Base-by-base conservation (phyloP, 2,113 vertebrate species). In the Emydocephalus ijimae region DNA sequence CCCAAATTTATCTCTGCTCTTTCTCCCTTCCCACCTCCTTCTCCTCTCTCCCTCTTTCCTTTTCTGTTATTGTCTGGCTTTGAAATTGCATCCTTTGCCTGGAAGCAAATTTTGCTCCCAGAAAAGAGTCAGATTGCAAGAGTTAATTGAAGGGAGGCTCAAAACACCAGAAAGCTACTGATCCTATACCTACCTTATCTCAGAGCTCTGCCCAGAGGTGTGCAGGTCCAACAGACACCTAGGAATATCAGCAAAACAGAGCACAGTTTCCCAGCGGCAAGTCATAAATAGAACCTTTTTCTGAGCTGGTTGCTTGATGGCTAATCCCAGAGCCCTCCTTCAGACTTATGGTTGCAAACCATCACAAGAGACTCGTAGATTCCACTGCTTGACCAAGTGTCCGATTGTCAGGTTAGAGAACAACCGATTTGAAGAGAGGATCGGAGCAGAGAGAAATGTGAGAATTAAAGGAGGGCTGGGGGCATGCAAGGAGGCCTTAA, bases 281-380 rank as follows among this genome's bases (percentile, higher is more conserved):
- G 93, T 94, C 95, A 96, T 95, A 94, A 97, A 97, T 96, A 94
- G 85, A 91, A 95, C 96, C 94, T 97, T 95, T 96, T 93, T 91
- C 69, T 6, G 95, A 94, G 95, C 93, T 93, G 95, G 94, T 95
- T 95, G 94, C 92, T 92, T 94, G 93, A 91, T 94, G 96, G 96
- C 95, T 92, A 88, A 95, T 96, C 95, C 96, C 93, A 93, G 90
- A 90, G 94, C 96, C 93, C 95, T 96, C 94, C 93, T 92, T 96
- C 87, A n/a, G 96, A 94, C 91, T 94, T 50, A 34, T 1, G 56
- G 56, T 95, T 96, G 95, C 94, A 94, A 96, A 94, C 94, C 93
- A 94, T 11, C 95, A 1, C n/a, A 21, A n/a, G 85, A 69, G 12
- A 3, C 20, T 52, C 5, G 12, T 69, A 39, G 86, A 24, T 69